Conservation (phyloP, 2,113 vertebrate species). For the Mus pahari region DNA sequence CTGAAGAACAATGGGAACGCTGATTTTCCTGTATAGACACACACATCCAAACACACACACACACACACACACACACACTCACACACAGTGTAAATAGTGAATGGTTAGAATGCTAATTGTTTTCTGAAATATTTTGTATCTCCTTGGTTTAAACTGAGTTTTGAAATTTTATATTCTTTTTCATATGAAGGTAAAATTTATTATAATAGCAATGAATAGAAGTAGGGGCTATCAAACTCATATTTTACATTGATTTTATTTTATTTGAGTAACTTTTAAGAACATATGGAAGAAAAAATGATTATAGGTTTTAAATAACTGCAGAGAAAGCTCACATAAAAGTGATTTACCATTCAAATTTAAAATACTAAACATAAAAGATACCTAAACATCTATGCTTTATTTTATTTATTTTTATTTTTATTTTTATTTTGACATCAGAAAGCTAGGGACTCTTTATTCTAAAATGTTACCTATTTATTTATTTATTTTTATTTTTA, state of each 20-base stretch:
- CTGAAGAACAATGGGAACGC: not conserved
- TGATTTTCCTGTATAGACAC: not conserved
- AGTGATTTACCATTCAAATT: conserved; percentile 49
- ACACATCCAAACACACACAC: not conserved
- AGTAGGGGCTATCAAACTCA: not conserved
- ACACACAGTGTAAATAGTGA: not conserved
- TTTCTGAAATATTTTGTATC: not conserved
- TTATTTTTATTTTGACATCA: no score
- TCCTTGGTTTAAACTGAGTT: not conserved
- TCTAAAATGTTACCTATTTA: no score
- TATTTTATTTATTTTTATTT: no score
- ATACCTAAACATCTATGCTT: not conserved
- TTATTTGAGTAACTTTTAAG: conserved; percentile 37
- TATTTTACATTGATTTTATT: not conserved
- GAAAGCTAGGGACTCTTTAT: no score
- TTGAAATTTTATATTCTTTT: not conserved
- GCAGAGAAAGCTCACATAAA: conserved; percentile 1
- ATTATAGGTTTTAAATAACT: conserved; percentile 31
- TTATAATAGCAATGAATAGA: not conserved
- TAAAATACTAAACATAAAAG: conserved; percentile 28
- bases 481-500: no score
- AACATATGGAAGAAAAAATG: conserved; percentile 14
- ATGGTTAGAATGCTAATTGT: not conserved
- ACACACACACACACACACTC: not conserved
- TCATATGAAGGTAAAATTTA: not conserved